Evolutionary conservation across 2,797 vertebrate genomes (phyloP).

Genomic region (Lagocephalus sceleratus): DNA sequence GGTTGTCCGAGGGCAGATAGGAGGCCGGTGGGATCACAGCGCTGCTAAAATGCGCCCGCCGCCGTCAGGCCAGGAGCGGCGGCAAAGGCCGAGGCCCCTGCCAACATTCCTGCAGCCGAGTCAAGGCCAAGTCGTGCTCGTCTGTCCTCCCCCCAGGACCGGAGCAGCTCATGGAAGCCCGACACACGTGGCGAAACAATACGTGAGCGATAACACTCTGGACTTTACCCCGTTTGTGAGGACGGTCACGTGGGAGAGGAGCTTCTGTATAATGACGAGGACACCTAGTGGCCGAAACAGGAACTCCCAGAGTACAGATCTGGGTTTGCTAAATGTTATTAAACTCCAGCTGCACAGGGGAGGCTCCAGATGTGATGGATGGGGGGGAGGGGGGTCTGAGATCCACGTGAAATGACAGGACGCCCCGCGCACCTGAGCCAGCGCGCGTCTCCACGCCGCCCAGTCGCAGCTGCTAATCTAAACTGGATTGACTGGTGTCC

Average conservation of each 20-base stretch:
- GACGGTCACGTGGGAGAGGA: too few species aligned
- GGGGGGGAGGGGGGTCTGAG: constrained; percentile 19
- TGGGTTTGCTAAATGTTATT: neutral
- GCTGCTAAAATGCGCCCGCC: constrained; percentile 67
- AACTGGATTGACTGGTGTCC: constrained; percentile 24
- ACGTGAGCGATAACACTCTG: too few species aligned
- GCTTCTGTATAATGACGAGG: constrained; percentile 51
- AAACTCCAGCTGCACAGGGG: constrained; percentile 21
- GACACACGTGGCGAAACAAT: neutral
- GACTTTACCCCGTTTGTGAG: too few species aligned
- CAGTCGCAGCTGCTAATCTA: constrained; percentile 21
- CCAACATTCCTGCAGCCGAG: constrained; percentile 68
- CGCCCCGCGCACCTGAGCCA: constrained; percentile 50
- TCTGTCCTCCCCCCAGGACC: constrained; percentile 20
- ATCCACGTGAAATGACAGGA: constrained; percentile 33
- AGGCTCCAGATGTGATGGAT: neutral
- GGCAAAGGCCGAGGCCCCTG: constrained; percentile 28
- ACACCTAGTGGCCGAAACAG: constrained; percentile 72
- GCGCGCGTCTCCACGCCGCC: constrained; percentile 21
- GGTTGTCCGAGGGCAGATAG: constrained; percentile 72
- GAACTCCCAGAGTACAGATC: constrained; percentile 8
- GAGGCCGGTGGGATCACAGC: constrained; percentile 64
- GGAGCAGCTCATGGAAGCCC: constrained; percentile 3
- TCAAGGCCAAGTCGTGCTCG: constrained; percentile 31
- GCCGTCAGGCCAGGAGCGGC: constrained; percentile 52